Base-by-base conservation (phyloP, 2,113 vertebrate species). In the Arizona elegans region DNA sequence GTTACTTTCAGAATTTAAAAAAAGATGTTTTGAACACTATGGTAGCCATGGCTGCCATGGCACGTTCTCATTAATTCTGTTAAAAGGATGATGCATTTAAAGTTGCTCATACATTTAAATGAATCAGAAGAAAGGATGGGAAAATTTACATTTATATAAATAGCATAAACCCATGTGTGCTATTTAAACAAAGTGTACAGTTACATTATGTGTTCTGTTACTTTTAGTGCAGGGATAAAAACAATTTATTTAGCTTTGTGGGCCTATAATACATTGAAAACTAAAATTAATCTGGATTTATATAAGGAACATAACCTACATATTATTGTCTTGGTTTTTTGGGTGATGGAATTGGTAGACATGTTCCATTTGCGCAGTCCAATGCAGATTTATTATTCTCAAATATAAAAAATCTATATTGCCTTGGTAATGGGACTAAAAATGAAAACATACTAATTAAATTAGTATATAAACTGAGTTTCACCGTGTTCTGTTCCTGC, bases 1-100 rank as follows among this genome's bases (percentile, higher is more conserved):
- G 38, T 58, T 95, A 92, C 0, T 94, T 95, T 93, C 7, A 93
- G 95, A 96, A 96, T 95, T 29, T 11, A 2, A 96, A 55, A 23
- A 33, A 95, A 91, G 89, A 59, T 94, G 52, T 62, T 92, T 86
- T 90, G 75, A 86, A 59, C 55, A 56, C 23, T n/a, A 43, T 89
- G 52, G 58, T 89, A 92, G 65, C 89, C 65, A 92, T 58, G 58
- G 56, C 50, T 70, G 12, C 50, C 91, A 92, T 75, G 43, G 21
- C 1, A 17, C 0, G 13, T 94, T 81, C 59, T 90, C 86, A 94
- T n/a, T 93, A 70, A 93, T 94, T 92, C 93, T 88, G 90, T 92
- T 15, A 2, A 89, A 92, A 92, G 91, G 26, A 81, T 91, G 85
- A 52, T 90, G 87, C 1, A 0, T 47, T n/a, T 29, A 65, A 62